Percentiles rank a stretch among this genome's conserved stretches.
phyloP scores from a whole-genome alignment of 2,797 vertebrate genomes.

The Amblyopsis hoosieri region DNA sequence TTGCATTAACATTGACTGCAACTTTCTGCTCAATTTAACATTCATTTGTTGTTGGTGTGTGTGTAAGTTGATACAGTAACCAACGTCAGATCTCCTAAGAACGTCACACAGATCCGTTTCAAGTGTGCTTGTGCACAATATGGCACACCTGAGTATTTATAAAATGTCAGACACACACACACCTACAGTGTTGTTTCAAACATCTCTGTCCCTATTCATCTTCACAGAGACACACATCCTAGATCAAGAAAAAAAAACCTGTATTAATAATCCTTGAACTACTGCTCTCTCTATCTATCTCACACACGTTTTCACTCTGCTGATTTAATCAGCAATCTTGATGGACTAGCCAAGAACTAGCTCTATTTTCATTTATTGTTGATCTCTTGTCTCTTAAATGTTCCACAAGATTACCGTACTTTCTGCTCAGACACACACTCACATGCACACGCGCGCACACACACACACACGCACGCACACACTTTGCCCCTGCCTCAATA shows the following conservation, averaged over 20 bases:
- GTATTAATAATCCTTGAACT: too few species aligned
- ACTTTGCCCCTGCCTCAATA: conserved; percentile 5
- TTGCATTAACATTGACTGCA: neutral
- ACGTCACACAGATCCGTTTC: conserved; percentile 42
- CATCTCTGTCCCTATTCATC: neutral
- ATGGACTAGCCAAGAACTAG: conserved; percentile 60
- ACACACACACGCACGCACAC: conserved; percentile 12
- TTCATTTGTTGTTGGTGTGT: conserved; percentile 10
- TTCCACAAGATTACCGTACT: conserved; percentile 8
- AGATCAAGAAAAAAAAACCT: too few species aligned
- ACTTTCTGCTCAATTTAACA: neutral
- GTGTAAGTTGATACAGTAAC: conserved; percentile 58
- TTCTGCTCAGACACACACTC: conserved; percentile 15
- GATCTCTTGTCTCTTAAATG: conserved; percentile 35
- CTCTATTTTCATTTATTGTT: conserved; percentile 33
- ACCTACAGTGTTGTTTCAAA: neutral
- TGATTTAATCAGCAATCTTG: conserved; percentile 56
- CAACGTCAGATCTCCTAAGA: conserved; percentile 52
- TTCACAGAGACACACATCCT: too few species aligned
- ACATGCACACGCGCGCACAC: conserved; percentile 20
- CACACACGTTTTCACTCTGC: conserved; percentile 34
- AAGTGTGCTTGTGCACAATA: too few species aligned
- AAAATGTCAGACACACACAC: neutral
- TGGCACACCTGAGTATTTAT: neutral
- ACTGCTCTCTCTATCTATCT: neutral